These are phyloP conservation scores for Dendronephthya gigantea DNA, from an alignment of 64 coral and sea anemone species.

Conservation along the genomic window DNA sequence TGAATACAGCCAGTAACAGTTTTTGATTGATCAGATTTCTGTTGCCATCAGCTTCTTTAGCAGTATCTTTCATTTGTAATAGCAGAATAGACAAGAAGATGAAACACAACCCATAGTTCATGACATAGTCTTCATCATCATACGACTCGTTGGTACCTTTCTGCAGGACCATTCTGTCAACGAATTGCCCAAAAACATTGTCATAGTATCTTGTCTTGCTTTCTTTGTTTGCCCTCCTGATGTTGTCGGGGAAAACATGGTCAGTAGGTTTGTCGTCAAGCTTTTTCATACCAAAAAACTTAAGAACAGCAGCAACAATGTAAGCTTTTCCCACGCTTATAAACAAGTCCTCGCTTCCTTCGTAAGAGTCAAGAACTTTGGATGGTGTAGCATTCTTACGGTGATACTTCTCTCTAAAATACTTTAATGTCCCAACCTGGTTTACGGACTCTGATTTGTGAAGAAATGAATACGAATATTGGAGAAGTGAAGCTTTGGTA, in stretches of 20 bases:
- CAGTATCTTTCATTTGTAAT: too few species aligned
- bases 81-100: too few species aligned
- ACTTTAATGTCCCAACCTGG: constrained; percentile 53
- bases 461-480: constrained; percentile 53
- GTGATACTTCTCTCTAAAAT: constrained; percentile 62
- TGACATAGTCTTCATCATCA: too few species aligned
- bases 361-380: constrained; percentile 55
- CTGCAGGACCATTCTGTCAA: too few species aligned
- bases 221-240: too few species aligned
- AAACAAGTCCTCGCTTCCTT: constrained; percentile 65
- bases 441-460: constrained; percentile 47
- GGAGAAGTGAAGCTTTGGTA: constrained; percentile 46
- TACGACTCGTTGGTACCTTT: too few species aligned
- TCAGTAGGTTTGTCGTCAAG: constrained; percentile 18
- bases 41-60: too few species aligned
- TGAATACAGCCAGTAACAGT: too few species aligned
- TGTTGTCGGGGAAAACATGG: too few species aligned
- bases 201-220: constrained; percentile 48
- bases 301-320: constrained; percentile 40
- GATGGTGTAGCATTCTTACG: constrained; percentile 28
- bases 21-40: too few species aligned
- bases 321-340: constrained; percentile 49
- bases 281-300: constrained; percentile 44
- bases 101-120: too few species aligned
- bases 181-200: constrained; percentile 40